phyloP scores from a whole-genome alignment of 1,140 invertebrate species.

The Scaptomyza graminum region DNA sequence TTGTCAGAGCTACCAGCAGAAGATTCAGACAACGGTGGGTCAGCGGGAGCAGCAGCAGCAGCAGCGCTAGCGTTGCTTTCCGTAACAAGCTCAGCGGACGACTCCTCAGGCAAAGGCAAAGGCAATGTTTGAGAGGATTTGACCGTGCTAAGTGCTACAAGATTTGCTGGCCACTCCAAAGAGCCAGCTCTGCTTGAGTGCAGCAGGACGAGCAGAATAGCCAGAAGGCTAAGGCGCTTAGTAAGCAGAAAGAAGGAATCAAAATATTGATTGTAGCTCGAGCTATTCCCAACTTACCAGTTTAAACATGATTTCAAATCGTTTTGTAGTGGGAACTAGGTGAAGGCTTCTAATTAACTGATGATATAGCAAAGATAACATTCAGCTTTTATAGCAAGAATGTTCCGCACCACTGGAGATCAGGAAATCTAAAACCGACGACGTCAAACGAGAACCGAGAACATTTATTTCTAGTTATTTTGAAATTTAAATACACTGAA shows the following conservation, averaged over 20 bases:
- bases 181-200: conserved; percentile 34
- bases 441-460: conserved; percentile 24
- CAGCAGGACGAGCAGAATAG: conserved; percentile 33
- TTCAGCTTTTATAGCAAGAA: conserved; percentile 48
- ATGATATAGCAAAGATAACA: conserved; percentile 21
- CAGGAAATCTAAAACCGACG: conserved; percentile 49
- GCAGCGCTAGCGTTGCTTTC: conserved; percentile 33
- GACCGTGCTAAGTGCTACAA: conserved; percentile 53
- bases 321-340: conserved; percentile 11
- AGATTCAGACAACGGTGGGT: conserved; percentile 21
- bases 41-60: conserved; percentile 8
- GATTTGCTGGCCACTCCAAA: conserved; percentile 68
- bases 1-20: conserved; percentile 23
- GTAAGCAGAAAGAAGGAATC: background rate
- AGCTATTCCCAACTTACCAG: conserved; percentile 43
- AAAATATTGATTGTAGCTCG: background rate
- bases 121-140: conserved; percentile 60
- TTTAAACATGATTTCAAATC: conserved; percentile 53
- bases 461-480: conserved; percentile 55
- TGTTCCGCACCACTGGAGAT: conserved; percentile 33
- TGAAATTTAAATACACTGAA: conserved; percentile 51
- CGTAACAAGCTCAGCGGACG: conserved; percentile 45
- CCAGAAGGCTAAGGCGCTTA: conserved; percentile 46
- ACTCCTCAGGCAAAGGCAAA: conserved; percentile 45
- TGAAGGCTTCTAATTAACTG: conserved; percentile 50